Base-by-base conservation (phyloP, 2,113 vertebrate genomes). In the Piprites chloris region DNA sequence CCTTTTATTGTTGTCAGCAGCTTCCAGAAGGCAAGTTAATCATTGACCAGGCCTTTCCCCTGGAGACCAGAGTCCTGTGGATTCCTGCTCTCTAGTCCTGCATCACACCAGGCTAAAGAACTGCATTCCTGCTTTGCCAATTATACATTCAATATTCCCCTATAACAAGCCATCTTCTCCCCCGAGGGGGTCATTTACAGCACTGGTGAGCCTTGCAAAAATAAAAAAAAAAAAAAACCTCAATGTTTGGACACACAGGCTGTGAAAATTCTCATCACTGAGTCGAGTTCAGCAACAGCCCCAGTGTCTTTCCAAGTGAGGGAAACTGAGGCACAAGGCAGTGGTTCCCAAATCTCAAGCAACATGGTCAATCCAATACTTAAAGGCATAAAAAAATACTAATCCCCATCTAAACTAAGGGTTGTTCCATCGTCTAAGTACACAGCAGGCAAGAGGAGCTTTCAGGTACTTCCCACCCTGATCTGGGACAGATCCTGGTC, bases 21-120 rank as follows among this genome's bases (percentile, higher is more conserved):
- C 91, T 95, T 80, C 92, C 91, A 96, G 90, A 92, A 94, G 75
- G 72, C 44, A 73, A 93, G 96, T 97, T 95, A 97, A 97, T 97
- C 66, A 98, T 97, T 97, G 85, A 95, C 86, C 91, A 89, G 37
- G 63, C 79, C 32, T 89, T 90, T 87, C 90, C 95, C 65, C 90
- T 61, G 65, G 73, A 81, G 80, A 86, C 53, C 87, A 91, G 91
- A 96, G 90, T 87, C 93, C 88, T 75, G 44, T 41, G 86, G 89
- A 72, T 49, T 74, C 76, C 76, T 37, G 58, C 8, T 55, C 56
- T 52, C 67, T 8, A 49, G 83, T 90, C 95, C 93, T 93, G 93
- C 94, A 96, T 72, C 89, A 69, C 89, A 69, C 67, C 85, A 72
- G 59, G 28, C 21, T 89, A 17, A 63, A 79, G 85, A 61, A 83